Conservation (phyloP, 37 sponge, comb jelly and placozoan genomes). For the Bolinopsis microptera region DNA sequence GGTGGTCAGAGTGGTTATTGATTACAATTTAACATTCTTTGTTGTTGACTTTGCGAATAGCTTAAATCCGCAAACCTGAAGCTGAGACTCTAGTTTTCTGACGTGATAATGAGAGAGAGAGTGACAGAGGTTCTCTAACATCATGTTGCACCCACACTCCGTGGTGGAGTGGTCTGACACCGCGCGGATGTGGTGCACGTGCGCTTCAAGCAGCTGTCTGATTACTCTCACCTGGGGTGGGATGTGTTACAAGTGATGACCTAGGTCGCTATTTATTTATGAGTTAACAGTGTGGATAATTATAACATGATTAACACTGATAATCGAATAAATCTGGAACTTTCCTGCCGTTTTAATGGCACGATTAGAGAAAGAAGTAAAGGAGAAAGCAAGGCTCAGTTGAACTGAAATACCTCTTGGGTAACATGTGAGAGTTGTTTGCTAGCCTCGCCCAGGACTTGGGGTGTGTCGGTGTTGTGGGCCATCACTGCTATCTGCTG, state of each 20-base stretch:
- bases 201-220: constrained; percentile 60
- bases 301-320: too few relatives aligned
- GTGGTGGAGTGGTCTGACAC: constrained; percentile 52
- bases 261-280: too few relatives aligned
- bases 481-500: constrained; percentile 54
- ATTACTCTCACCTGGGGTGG: constrained; percentile 53
- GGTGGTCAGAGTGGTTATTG: too few relatives aligned
- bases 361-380: too few relatives aligned
- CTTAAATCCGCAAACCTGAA: constrained; percentile 34
- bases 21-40: too few relatives aligned
- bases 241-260: too few relatives aligned
- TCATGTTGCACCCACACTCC: constrained; percentile 65
- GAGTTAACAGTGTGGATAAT: too few relatives aligned
- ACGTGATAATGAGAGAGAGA: constrained; percentile 65
- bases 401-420: constrained; percentile 64
- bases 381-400: too few relatives aligned
- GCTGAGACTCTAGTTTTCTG: constrained; percentile 59
- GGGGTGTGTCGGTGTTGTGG: constrained; percentile 54
- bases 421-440: constrained; percentile 58
- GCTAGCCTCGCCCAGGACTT: constrained; percentile 58
- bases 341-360: too few relatives aligned
- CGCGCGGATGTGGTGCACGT: constrained; percentile 20
- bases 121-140: constrained; percentile 64
- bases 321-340: too few relatives aligned
- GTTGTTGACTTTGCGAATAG: too few relatives aligned